These are phyloP conservation scores for Ceratosolen solmsi DNA, from an alignment of 1,140 invertebrate species.

Conservation along the genomic window DNA sequence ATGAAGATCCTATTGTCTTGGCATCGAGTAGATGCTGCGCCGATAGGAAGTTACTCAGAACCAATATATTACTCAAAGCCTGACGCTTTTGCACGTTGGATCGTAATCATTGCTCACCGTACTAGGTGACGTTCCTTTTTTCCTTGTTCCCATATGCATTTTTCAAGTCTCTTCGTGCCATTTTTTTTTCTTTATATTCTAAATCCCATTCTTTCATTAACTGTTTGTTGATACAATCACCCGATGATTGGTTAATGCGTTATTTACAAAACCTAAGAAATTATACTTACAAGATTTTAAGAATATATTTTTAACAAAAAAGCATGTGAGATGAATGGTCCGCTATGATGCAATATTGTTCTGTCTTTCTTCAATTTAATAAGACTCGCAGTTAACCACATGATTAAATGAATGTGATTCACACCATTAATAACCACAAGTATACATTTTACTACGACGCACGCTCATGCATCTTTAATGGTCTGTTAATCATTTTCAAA, in stretches of 20 bases:
- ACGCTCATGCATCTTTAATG: no score
- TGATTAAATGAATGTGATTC: no score
- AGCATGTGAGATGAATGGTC: no score
- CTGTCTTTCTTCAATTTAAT: no score
- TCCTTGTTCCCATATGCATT: conserved; percentile 7
- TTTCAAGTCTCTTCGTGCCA: neutral
- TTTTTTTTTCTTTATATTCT: neutral
- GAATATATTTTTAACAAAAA: neutral
- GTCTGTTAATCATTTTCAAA: neutral
- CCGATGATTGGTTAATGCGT: neutral
- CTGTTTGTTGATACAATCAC: neutral
- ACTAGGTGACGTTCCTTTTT: conserved; percentile 27
- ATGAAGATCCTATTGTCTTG: conserved; percentile 51
- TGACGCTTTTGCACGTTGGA: conserved; percentile 43
- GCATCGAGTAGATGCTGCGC: conserved; percentile 35
- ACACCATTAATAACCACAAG: no score
- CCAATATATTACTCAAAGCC: conserved; percentile 49
- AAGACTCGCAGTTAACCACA: no score
- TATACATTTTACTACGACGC: no score
- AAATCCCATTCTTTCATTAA: neutral
- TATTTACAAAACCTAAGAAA: neutral
- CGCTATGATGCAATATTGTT: no score
- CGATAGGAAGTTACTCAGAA: conserved; percentile 21
- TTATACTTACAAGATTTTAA: neutral
- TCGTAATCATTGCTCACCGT: conserved; percentile 40